Base-by-base conservation (phyloP, 1,140 invertebrate species). In the Elysia chlorotica region DNA sequence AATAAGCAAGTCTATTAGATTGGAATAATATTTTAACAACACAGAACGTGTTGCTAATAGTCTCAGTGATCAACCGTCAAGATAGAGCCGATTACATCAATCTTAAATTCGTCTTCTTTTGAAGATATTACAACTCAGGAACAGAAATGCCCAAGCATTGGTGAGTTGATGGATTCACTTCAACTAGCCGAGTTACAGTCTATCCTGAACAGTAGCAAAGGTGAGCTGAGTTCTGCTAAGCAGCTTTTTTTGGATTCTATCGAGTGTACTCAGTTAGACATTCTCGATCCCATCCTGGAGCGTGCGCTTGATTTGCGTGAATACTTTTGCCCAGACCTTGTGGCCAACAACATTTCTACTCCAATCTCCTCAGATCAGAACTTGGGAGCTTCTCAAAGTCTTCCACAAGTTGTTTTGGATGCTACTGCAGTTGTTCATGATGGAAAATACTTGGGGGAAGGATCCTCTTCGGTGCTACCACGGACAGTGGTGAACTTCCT, bases 131-230 rank as follows among this genome's bases (percentile, higher is more conserved):
- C n/a, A 19, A 31, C 48, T 14, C n/a, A 36, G 6, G 56, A 37
- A 21, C 61, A 54, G 37, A 70, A 66, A 74, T 75, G 69, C 62
- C 74, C 69, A 33, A 75, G 54, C 59, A 33, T 76, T 31, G 77
- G 74, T 71, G 77, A 78, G 36, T 71, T 78, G 56, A 54, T 72
- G 72, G 77, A 78, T 71, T 66, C 77, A 48, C 67, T 78, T 48
- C 74, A 69, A 62, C 73, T 78, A 48, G 72, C 73, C 56, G 77
- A 78, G 65, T 67, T 71, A 56, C 67, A 73, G 30, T 21, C 57
- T 35, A 65, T 69, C 36, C 65, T 65, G n/a, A 71, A 67, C 74
- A 65, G 21, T 28, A 74, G 38, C 25, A 67, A 68, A 69, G 62
- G 65, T 71, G 69, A 71, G 69, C 69, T 62, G 38, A 48, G 53